Evolutionary conservation across 2,113 vertebrate species (phyloP).

Genomic region (Chaetodon auriga): DNA sequence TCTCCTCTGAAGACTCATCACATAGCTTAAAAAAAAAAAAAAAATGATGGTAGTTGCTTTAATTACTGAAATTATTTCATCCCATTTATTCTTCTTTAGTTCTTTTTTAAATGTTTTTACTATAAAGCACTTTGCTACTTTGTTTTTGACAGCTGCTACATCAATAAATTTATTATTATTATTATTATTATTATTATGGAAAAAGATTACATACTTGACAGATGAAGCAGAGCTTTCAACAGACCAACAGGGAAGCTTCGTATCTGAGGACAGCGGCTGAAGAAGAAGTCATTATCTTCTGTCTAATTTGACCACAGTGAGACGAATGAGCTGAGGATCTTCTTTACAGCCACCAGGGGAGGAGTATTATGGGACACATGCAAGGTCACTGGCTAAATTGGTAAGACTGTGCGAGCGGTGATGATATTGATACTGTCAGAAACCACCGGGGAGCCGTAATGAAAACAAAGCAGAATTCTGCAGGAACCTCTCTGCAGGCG

Average conservation of each 20-base stretch:
- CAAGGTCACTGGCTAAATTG: conserved; percentile 59
- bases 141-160: too few relatives aligned
- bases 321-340: conserved; percentile 36
- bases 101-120: too few relatives aligned
- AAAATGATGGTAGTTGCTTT: too few relatives aligned
- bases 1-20: too few relatives aligned
- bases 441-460: conserved; percentile 26
- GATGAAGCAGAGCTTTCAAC: background rate
- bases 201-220: too few relatives aligned
- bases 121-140: too few relatives aligned
- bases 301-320: conserved; percentile 41
- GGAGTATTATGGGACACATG: conserved; percentile 14
- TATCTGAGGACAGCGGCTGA: background rate
- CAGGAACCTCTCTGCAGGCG: conserved; percentile 5
- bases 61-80: too few relatives aligned
- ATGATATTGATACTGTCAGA: conserved; percentile 16
- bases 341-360: conserved; percentile 47
- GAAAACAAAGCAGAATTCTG: conserved; percentile 36
- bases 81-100: too few relatives aligned
- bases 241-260: background rate
- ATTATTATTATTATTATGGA: too few relatives aligned
- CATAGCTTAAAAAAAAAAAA: too few relatives aligned
- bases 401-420: conserved; percentile 7
- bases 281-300: conserved; percentile 23
- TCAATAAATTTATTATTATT: too few relatives aligned